Evolutionary conservation across 1,140 invertebrate genomes (phyloP), one percentile per base, ranked within the genome.

Genomic region (Capitella teleta): DNA sequence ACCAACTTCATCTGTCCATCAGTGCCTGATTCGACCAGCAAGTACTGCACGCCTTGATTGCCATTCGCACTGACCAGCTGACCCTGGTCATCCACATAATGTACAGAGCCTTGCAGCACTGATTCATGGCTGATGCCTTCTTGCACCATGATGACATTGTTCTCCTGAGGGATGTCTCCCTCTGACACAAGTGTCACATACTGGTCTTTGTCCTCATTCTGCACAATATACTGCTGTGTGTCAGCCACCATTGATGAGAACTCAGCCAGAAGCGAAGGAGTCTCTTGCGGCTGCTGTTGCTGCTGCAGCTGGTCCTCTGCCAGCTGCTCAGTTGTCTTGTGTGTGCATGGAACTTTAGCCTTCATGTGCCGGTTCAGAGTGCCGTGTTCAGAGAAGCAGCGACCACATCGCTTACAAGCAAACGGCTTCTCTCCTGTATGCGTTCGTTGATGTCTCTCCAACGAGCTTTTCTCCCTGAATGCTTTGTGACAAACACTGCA

Each of bases 361-460:
- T 81, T 77, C 55, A 85, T 82, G 67, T 94, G 89, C 67, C 92
- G 89, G 66, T 88, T 89, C 34, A 92, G 77, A 66, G 92, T 94
- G 52, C 87, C 89, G 64, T 87, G 87, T 19, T 89, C 92, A 68
- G 91, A 89, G 76, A 93, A 92, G 45, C 84, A 82, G 66, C 90
- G 84, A 46, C 85, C 85, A 71, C 93, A 98, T 72, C 96, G 87
- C 0, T 86, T 85, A 69, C 93, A 98, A 30, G 64, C 61, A 54
- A 71, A 73, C 6, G 70, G 70, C 16, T 66, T 51, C 47, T 67
- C 64, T 2, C 63, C 63, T 1, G 88, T 94, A 65, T 96, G 91
- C 66, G 88, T 92, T 25, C 91, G 79, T 64, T 94, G 88, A 63
- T 96, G 92, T 36, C 91, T 74, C 47, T 91, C 87, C 23, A 95